Conservation (phyloP, 2,113 vertebrate species). For the Stigmatopora nigra region DNA sequence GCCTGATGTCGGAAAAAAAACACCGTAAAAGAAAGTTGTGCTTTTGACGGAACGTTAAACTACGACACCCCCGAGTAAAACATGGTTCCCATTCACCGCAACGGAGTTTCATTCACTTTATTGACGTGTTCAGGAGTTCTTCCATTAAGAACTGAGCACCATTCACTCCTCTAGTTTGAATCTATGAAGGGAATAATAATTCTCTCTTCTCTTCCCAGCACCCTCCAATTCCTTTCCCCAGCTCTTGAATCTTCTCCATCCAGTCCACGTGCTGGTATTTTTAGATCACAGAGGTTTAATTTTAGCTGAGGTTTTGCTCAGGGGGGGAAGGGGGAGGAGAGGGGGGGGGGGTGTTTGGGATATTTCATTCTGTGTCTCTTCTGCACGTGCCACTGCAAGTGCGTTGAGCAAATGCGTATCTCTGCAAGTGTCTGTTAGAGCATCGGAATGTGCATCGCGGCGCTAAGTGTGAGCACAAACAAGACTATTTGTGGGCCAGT, state of each 20-base stretch:
- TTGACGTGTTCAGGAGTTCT: background rate
- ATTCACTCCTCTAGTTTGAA: background rate
- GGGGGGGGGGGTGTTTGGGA: slow-evolving; percentile 32
- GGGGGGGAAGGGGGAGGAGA: slow-evolving; percentile 6
- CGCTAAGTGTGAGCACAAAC: background rate
- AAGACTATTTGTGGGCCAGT: background rate
- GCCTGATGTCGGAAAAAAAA: slow-evolving; percentile 33
- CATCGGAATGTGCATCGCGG: background rate
- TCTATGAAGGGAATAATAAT: background rate
- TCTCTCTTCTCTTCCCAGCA: background rate
- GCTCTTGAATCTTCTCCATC: slow-evolving; percentile 35
- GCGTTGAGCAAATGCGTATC: slow-evolving; percentile 15
- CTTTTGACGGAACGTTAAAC: slow-evolving; percentile 5
- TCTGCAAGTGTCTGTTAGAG: slow-evolving; percentile 13
- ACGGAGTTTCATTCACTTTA: slow-evolving; percentile 40
- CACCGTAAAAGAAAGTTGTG: too few species aligned
- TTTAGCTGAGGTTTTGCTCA: slow-evolving; percentile 59
- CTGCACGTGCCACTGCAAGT: slow-evolving; percentile 36
- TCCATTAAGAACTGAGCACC: slow-evolving; percentile 31
- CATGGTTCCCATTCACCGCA: slow-evolving; percentile 26
- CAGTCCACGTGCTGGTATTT: slow-evolving; percentile 58
- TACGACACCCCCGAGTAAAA: background rate
- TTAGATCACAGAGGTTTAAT: slow-evolving; percentile 60
- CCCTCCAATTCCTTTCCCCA: slow-evolving; percentile 8
- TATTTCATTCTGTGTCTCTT: slow-evolving; percentile 14